Base-by-base conservation (phyloP, 2,888 invertebrate genomes). In the Oscheius sp. region DNA sequence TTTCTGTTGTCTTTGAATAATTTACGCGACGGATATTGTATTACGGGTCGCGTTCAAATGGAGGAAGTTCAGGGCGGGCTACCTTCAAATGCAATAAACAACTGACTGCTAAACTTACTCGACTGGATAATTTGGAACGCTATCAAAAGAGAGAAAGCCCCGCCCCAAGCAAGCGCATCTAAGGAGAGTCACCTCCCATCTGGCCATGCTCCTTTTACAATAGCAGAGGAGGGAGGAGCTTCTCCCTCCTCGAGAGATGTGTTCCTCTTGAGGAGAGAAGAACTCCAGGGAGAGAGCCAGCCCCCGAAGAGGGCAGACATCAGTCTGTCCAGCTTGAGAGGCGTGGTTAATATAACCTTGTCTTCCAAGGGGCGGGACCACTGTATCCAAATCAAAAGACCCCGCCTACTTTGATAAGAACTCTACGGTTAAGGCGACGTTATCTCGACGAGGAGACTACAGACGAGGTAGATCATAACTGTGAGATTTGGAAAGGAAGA, bases 311-410 rank as follows among this genome's bases (percentile, higher is more conserved):
- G 23, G 61, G 18, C 61, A 45, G 61, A 61, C 61, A 61, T 23
- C 21, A 61, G 61, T 61, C 61, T 61, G 61, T 61, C 23, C 13
- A 43, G n/a, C 21, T 21, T 61, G 41, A 18, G 43, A 59, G 61
- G 61, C 61, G 61, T 35, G 9, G 61, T 23, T 41, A 35, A 35
- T 35, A 35, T 35, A 35, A 35, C 35, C 35, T 35, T 35, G 35
- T 35, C 35, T 35, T 35, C 35, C 45, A 7, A n/a, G 23, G 61
- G 61, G 29, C 61, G 61, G 58, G 25, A 21, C 61, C 43, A 18
- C 61, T 43, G 41, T 25, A 18, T 25, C 55, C 25, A 13, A 49
- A 18, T 18, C 49, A 58, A 58, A n/a, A 27, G 43, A 18, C 61
- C 61, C 43, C 21, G 41, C 61, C 61, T 23, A 6, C 18, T 21